phyloP scores from a whole-genome alignment of 2,113 vertebrate species.

The Larimichthys crocea region DNA sequence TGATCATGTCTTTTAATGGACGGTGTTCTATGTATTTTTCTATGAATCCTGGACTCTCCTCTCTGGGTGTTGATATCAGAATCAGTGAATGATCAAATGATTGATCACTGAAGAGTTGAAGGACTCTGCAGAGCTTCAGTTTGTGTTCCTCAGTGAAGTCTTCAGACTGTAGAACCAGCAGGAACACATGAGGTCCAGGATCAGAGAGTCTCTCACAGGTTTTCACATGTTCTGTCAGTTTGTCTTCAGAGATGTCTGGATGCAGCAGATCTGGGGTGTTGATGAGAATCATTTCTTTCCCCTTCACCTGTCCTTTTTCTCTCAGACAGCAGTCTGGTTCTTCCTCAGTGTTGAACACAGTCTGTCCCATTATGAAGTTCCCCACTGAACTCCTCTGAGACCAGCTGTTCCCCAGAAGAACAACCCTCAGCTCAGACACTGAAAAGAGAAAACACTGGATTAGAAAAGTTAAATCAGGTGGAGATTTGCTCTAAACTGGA shows the following conservation, averaged over 20 bases:
- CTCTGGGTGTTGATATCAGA: neutral
- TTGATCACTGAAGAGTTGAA: neutral
- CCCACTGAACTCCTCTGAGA: too few species aligned
- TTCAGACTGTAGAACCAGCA: neutral
- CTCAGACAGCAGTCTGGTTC: too few species aligned
- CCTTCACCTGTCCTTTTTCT: too few species aligned
- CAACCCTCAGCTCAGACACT: too few species aligned
- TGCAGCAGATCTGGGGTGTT: too few species aligned
- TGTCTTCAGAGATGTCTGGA: neutral
- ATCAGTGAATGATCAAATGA: slow-evolving; percentile 1
- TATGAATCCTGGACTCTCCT: neutral
- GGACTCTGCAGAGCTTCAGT: neutral
- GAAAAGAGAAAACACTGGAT: too few species aligned
- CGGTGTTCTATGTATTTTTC: neutral
- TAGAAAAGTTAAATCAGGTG: too few species aligned
- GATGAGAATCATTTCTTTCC: too few species aligned
- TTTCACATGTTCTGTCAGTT: neutral
- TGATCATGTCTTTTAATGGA: neutral
- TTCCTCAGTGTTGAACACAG: too few species aligned
- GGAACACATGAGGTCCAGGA: slow-evolving; percentile 1
- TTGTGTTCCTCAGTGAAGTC: neutral
- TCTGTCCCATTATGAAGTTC: too few species aligned
- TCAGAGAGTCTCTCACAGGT: neutral
- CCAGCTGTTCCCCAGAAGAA: too few species aligned
- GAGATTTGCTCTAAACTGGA: too few species aligned